A percentile compares a stretch with the other conserved stretches of the same genome.
Evolutionary conservation across 2,797 vertebrate species (phyloP).

Genomic region (Rhynchonycteris naso): DNA sequence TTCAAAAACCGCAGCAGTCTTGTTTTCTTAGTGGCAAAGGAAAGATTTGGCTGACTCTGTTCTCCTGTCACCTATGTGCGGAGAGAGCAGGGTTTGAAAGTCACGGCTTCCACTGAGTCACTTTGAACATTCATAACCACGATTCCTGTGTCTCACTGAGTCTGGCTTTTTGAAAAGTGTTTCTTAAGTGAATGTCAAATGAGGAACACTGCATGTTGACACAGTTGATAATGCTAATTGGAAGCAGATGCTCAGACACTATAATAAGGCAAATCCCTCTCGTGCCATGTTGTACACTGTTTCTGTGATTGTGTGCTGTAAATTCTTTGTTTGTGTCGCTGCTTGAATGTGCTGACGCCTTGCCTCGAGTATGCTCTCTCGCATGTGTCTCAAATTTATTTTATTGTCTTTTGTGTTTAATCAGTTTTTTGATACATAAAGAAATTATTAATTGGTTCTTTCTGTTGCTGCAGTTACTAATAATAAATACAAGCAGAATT

Average conservation of each 20-base stretch:
- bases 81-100: conserved; percentile 65
- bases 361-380: conserved; percentile 83
- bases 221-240: conserved; percentile 78
- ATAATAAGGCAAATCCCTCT: conserved; percentile 87
- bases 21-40: conserved; percentile 72
- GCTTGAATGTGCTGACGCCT: conserved; percentile 81
- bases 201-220: conserved; percentile 85
- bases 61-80: conserved; percentile 61
- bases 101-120: neutral
- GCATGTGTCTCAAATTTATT: conserved; percentile 84
- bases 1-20: conserved; percentile 75
- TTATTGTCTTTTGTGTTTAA: conserved; percentile 75
- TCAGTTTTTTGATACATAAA: conserved; percentile 72
- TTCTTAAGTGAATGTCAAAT: conserved; percentile 77
- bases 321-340: conserved; percentile 76
- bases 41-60: conserved; percentile 18
- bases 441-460: conserved; percentile 86
- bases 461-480: conserved; percentile 87
- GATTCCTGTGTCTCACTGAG: conserved; percentile 57
- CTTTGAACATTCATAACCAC: neutral
- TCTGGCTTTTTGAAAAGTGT: conserved; percentile 58
- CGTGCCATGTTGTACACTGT: conserved; percentile 74
- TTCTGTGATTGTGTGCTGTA: conserved; percentile 87
- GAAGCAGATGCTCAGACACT: conserved; percentile 86
- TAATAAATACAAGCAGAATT: conserved; percentile 29